Evolutionary conservation across 1,140 invertebrate genomes (phyloP).

Genomic region (Andricus grossulariae): DNA sequence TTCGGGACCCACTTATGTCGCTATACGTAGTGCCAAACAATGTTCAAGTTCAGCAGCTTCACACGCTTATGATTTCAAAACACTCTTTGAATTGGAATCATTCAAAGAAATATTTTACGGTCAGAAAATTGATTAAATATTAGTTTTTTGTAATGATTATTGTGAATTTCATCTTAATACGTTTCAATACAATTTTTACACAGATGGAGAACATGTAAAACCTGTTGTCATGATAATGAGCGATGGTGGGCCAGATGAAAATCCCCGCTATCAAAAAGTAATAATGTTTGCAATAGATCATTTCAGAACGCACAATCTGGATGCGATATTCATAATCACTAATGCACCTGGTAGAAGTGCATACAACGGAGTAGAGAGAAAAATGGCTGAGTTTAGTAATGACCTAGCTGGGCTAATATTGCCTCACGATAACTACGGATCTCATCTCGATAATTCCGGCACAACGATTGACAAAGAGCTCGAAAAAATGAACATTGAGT

Average conservation of each 20-base stretch:
- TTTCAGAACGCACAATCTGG: constrained; percentile 19
- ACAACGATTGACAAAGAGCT: neutral
- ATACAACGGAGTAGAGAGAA: neutral
- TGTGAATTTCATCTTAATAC: too few relatives aligned
- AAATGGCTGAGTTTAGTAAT: neutral
- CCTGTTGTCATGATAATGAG: constrained; percentile 35
- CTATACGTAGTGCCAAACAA: neutral
- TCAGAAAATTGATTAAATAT: neutral
- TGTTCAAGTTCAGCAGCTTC: neutral
- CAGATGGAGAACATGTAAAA: constrained; percentile 39
- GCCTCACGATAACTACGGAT: neutral
- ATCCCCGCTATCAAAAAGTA: constrained; percentile 4
- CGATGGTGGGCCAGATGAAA: constrained; percentile 32
- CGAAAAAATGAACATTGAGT: neutral
- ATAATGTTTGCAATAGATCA: constrained; percentile 14
- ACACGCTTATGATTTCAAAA: neutral
- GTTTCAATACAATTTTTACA: too few relatives aligned
- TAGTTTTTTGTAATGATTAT: neutral
- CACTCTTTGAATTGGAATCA: neutral
- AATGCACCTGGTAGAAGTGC: neutral
- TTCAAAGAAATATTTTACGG: neutral
- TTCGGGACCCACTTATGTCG: constrained; percentile 48
- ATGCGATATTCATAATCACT: neutral
- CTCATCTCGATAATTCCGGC: neutral
- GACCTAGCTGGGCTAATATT: neutral